phyloP scores from a whole-genome alignment of 2,888 invertebrate species.

The Escarpia spicata region DNA sequence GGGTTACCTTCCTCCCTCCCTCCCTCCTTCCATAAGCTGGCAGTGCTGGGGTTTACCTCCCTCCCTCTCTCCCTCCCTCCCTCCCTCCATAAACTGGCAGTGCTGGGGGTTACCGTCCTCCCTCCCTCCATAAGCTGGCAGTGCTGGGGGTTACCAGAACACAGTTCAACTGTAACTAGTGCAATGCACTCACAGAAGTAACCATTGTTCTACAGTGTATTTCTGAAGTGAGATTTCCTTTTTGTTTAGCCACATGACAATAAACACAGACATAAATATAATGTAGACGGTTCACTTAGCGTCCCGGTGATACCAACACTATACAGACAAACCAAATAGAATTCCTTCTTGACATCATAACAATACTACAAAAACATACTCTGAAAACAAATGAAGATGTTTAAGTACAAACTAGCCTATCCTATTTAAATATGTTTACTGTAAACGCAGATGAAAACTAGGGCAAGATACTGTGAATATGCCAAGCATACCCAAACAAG shows the following conservation, averaged over 20 bases:
- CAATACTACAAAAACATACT: no score
- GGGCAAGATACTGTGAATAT: background rate
- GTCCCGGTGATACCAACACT: background rate
- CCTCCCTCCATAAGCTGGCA: no score
- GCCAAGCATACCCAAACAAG: background rate
- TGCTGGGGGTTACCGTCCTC: no score
- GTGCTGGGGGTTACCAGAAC: background rate
- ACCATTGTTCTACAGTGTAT: background rate
- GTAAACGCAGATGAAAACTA: background rate
- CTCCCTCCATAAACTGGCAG: no score
- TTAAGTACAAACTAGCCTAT: no score
- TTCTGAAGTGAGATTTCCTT: background rate
- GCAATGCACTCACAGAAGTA: background rate
- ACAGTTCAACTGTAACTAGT: background rate
- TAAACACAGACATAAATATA: background rate
- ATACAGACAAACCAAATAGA: background rate
- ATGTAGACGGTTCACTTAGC: background rate
- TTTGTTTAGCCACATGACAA: background rate
- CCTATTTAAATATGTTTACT: background rate
- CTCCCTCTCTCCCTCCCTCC: no score
- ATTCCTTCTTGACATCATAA: no score
- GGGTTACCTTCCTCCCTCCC: no score
- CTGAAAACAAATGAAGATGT: no score
- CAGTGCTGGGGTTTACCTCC: no score
- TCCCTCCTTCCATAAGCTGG: no score